Percentiles rank a stretch among this genome's conserved stretches.
Conservation (phyloP, 2,113 vertebrate species). For the Bos indicus region DNA sequence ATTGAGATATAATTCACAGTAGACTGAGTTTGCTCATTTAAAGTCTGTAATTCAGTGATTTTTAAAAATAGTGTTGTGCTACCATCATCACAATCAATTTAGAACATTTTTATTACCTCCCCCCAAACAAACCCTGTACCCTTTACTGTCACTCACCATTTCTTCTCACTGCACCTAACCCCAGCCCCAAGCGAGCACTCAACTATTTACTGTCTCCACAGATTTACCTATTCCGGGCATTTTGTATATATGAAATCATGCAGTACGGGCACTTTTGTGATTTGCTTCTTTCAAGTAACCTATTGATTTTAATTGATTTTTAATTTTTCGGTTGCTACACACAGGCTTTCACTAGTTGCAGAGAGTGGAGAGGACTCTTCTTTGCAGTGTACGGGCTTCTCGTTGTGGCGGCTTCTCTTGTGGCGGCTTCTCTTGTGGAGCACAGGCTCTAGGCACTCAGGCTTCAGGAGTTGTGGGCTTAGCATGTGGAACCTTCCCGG, state of each 20-base stretch:
- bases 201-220: not conserved
- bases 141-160: too few relatives aligned
- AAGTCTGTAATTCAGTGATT: fast-evolving
- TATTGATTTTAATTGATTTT: not conserved
- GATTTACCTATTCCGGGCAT: not conserved
- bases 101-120: not conserved
- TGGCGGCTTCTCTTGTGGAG: not conserved
- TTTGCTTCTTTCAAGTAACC: not conserved
- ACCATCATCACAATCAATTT: not conserved
- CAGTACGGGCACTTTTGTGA: not conserved
- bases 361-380: not conserved
- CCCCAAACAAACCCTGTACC: not conserved
- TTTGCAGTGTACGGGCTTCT: not conserved
- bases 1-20: not conserved
- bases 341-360: not conserved
- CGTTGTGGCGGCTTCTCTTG: not conserved
- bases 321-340: not conserved
- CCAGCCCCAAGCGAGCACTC: not conserved
- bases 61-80: not conserved
- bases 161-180: not conserved
- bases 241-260: not conserved
- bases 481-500: not conserved
- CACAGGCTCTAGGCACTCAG: not conserved
- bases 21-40: not conserved
- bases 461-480: not conserved